Evolutionary conservation across 1,140 invertebrate species (phyloP), one percentile per base, ranked within the genome.

Genomic region (Heliconius melpomene): DNA sequence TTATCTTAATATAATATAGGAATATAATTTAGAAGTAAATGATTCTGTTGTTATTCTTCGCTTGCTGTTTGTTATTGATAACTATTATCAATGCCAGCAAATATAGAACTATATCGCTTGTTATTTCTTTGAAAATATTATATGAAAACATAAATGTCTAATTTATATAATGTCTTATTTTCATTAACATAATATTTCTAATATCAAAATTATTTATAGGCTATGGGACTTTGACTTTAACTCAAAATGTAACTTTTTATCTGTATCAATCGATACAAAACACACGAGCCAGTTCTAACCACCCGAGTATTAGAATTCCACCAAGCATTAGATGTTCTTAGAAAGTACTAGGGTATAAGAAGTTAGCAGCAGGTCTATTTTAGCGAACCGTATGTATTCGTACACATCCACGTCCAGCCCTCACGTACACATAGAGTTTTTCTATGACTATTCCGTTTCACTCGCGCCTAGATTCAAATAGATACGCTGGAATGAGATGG

Each of bases 261-360:
- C 60, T 66, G 23, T 29, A 66, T 66, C 13, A 66, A 29, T 66
- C n/a, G n/a, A 57, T 23, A 23, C 54, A 23, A 23, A 60, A 3
- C 54, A 60, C 20, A 23, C 40, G 40, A 13, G 40, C 11, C 9
- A 9, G 11, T 26, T 66, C 50, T 74, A 29, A 29, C 40, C 40
- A 75, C 38, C 46, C 54, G 57, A 71, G 77, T 74, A 87, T 87
- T 84, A 86, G 87, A 89, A 90, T 90, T 88, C 87, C 85, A 84
- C 84, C 78, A 80, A 91, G 89, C 89, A 93, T 92, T 93, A 93
- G 91, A 93, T 83, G 90, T 90, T 92, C 90, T 93, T 93, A 93
- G 91, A 92, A 93, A 89, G 84, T 90, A 93, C 91, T 87, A 93
- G 90, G 91, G 81, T 77, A 86, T 85, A 82, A 93, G 87, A 85